A percentile compares a stretch with the other conserved stretches of the same genome.
Evolutionary conservation across 2,888 invertebrate genomes (phyloP).

Genomic region (Stenoptilia bipunctidactyla): DNA sequence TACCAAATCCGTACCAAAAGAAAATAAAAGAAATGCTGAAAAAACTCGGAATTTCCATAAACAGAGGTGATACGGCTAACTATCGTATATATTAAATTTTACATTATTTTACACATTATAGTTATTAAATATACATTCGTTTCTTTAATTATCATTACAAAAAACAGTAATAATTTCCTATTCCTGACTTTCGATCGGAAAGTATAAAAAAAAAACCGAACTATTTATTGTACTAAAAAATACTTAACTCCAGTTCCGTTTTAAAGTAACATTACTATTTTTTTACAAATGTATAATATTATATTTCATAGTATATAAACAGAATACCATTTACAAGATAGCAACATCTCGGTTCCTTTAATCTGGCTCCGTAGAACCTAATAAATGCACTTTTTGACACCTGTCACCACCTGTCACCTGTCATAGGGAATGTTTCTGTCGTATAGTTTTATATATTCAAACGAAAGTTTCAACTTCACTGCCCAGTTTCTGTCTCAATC

Average conservation of each 20-base stretch:
- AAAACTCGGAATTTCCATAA: slow-evolving; percentile 32
- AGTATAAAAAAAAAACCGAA: slow-evolving; percentile 42
- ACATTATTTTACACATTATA: slow-evolving; percentile 35
- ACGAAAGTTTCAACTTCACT: slow-evolving; percentile 21
- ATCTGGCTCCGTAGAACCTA: slow-evolving; percentile 14
- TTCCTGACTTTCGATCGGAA: slow-evolving; percentile 44
- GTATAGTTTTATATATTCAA: slow-evolving; percentile 2
- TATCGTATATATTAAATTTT: slow-evolving; percentile 24
- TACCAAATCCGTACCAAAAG: slow-evolving; percentile 56
- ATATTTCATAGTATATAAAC: slow-evolving; percentile 25
- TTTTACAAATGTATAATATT: background rate
- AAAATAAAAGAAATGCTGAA: slow-evolving; percentile 7
- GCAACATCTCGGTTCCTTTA: slow-evolving; percentile 18
- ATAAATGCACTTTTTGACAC: slow-evolving; percentile 53
- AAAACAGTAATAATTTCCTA: slow-evolving; percentile 33
- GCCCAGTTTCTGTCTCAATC: slow-evolving; percentile 34
- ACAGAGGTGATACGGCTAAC: slow-evolving; percentile 21
- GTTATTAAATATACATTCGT: slow-evolving; percentile 37
- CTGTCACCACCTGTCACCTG: slow-evolving; percentile 43
- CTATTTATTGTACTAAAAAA: slow-evolving; percentile 66
- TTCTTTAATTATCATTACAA: slow-evolving; percentile 22
- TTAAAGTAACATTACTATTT: slow-evolving; percentile 26
- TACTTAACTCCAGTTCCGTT: slow-evolving; percentile 29
- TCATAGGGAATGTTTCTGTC: slow-evolving; percentile 36
- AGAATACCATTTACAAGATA: slow-evolving; percentile 30